Evolutionary conservation across 1,140 invertebrate species (phyloP).

Genomic region (Chionoecetes opilio): DNA sequence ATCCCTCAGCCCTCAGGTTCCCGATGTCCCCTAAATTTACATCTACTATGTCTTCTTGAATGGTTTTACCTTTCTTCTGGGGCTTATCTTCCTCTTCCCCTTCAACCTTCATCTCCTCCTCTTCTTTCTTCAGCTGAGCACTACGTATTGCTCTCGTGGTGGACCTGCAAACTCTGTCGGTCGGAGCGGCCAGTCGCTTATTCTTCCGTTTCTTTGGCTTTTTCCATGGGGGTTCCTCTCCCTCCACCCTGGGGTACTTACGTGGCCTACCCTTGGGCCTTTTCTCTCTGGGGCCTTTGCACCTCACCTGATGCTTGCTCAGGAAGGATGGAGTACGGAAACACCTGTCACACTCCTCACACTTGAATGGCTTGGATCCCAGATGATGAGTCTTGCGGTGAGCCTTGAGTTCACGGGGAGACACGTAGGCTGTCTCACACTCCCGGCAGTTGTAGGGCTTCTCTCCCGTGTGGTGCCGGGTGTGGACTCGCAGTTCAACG

Average conservation of each 20-base stretch:
- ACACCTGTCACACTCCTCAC: slow-evolving; percentile 72
- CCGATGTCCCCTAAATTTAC: not conserved
- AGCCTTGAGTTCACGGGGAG: slow-evolving; percentile 72
- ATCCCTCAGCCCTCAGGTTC: slow-evolving; percentile 34
- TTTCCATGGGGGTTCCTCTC: slow-evolving; percentile 69
- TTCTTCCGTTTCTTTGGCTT: slow-evolving; percentile 74
- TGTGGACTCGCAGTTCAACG: slow-evolving; percentile 73
- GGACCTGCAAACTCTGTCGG: slow-evolving; percentile 71
- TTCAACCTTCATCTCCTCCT: not conserved
- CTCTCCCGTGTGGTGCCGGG: slow-evolving; percentile 79
- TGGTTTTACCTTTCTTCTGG: not conserved
- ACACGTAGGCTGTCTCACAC: slow-evolving; percentile 75
- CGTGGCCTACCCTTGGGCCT: slow-evolving; percentile 74
- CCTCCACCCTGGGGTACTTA: slow-evolving; percentile 70
- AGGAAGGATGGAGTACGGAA: slow-evolving; percentile 69
- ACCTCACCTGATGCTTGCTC: slow-evolving; percentile 62
- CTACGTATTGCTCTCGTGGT: slow-evolving; percentile 51
- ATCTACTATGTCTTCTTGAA: not conserved
- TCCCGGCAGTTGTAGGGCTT: slow-evolving; percentile 77
- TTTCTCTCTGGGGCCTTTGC: slow-evolving; percentile 68
- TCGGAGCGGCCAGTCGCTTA: slow-evolving; percentile 67
- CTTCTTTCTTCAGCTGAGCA: slow-evolving; percentile 68
- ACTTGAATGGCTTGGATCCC: slow-evolving; percentile 73
- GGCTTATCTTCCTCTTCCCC: not conserved
- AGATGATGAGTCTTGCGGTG: slow-evolving; percentile 75